Evolutionary conservation across 2,113 vertebrate species (phyloP), one percentile per base, ranked within the genome.

Genomic region (Rhadina sibilatrix): DNA sequence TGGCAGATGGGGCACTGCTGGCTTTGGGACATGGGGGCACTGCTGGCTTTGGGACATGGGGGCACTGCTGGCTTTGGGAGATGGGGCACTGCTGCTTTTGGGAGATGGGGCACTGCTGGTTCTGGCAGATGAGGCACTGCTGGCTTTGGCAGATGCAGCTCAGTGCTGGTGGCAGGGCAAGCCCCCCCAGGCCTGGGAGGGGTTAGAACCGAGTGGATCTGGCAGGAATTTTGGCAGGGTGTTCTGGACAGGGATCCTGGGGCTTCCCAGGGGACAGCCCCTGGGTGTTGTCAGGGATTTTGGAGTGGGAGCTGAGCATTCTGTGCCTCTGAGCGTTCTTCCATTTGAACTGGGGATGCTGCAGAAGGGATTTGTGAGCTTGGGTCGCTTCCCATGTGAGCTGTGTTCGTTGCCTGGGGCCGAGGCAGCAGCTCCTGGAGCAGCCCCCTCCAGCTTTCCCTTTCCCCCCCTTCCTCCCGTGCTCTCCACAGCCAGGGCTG

Each of bases 101-200:
- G 40, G 40, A 40, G 12, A 40, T 40, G 40, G 40, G 40, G 40
- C 40, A 40, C 13, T 40, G 40, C 40, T 40, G 40, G 5, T 40
- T 40, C 14, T 14, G 40, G 40, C 12, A 40, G 13, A 40, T 40
- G 40, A 10, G 2, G 11, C 11, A 4, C 57, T 20, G 80, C 90
- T 35, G 1, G 4, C 23, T 15, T 6, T 4, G 38, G n/a, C 63
- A 24, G 37, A 27, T 21, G 75, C 0, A 75, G 13, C 23, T 44
- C 5, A 2, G 22, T 19, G 53, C 68, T 28, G 40, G 25, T 0
- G 42, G 1, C 5, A 4, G 47, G 44, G 33, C 30, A 46, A 16
- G n/a, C n/a, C 37, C n/a, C 25, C 20, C 19, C 1, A 17, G 20
- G 2, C 0, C 35, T 3, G 28, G 24, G 53, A 42, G n/a, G 66